Conservation (phyloP, 2,113 vertebrate genomes). For the Macrotis lagotis region DNA sequence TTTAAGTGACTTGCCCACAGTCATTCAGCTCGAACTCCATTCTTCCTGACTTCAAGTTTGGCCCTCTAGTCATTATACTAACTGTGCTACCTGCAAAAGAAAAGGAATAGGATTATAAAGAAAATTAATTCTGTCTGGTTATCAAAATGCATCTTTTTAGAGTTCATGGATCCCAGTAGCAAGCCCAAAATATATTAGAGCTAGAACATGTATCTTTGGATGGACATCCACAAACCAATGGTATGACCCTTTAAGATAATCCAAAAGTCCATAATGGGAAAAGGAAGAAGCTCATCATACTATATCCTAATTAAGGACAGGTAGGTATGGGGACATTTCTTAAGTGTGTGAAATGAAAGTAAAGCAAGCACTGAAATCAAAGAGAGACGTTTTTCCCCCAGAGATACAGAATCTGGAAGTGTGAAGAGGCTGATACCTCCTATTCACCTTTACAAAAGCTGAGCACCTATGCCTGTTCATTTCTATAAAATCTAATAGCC, state of each 20-base stretch:
- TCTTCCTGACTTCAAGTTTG: background rate
- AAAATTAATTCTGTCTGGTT: background rate
- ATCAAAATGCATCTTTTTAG: background rate
- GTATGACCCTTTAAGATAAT: background rate
- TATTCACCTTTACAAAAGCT: background rate
- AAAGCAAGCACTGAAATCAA: background rate
- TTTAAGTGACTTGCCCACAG: background rate
- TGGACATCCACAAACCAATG: background rate
- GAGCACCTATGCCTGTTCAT: background rate
- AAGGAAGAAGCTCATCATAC: background rate
- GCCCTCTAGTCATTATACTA: background rate
- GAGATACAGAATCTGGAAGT: background rate
- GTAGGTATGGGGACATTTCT: background rate
- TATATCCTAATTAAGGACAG: background rate
- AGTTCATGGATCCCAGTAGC: background rate
- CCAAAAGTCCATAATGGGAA: background rate
- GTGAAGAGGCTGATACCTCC: background rate
- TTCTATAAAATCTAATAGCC: background rate
- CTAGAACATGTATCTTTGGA: background rate
- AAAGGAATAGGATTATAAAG: background rate
- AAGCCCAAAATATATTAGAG: background rate
- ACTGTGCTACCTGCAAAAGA: background rate
- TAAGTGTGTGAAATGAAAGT: background rate
- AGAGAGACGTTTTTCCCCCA: background rate
- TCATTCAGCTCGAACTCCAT: background rate